phyloP scores from a whole-genome alignment of 2,888 invertebrate genomes.

The Nephrotoma flavescens region DNA sequence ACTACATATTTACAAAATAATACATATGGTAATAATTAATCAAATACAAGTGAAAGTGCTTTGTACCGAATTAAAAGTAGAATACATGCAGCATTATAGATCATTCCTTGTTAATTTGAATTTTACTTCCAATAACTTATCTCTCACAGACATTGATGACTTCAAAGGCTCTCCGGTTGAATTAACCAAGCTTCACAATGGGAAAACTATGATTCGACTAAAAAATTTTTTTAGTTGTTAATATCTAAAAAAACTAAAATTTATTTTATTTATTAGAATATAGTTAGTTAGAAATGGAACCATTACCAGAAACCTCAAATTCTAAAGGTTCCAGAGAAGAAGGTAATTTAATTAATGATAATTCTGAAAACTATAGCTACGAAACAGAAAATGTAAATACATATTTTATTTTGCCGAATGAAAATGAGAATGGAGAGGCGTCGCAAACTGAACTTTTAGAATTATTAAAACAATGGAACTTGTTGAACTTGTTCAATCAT shows the following conservation, averaged over 20 bases:
- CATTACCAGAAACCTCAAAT: not conserved
- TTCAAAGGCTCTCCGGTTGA: not conserved
- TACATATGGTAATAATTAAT: not conserved
- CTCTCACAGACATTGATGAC: not conserved
- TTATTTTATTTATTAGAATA: not conserved
- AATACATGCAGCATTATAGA: not conserved
- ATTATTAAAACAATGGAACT: not conserved
- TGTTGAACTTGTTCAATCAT: not conserved
- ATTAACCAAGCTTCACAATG: not conserved
- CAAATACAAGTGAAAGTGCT: too few relatives aligned
- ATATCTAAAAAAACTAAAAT: not conserved
- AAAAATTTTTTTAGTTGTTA: not conserved
- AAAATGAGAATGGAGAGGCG: too few relatives aligned
- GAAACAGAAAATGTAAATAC: not conserved
- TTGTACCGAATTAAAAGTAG: too few relatives aligned
- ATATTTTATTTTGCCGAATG: not conserved
- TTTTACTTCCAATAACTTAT: not conserved
- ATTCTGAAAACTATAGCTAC: not conserved
- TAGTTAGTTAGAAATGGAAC: not conserved
- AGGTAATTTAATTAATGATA: not conserved
- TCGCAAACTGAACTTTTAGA: not conserved
- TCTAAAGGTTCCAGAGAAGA: too few relatives aligned
- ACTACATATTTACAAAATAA: not conserved
- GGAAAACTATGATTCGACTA: not conserved
- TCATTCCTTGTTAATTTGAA: not conserved